phyloP scores from a whole-genome alignment of 2,113 vertebrate genomes.

The Ceuthmochares aereus region DNA sequence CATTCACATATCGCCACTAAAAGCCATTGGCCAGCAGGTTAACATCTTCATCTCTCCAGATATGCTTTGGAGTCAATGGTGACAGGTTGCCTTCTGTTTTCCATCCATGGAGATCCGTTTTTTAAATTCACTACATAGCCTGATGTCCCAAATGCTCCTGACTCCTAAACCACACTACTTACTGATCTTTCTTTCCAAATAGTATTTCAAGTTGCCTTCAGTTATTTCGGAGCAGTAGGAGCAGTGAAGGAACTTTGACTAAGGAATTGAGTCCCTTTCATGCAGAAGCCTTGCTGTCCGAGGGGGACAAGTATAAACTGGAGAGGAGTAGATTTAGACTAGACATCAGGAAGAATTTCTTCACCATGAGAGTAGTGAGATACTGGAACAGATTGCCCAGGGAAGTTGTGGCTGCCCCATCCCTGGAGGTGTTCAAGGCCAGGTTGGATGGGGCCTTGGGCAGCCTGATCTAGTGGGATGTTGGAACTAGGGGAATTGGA shows the following conservation, averaged over 20 bases:
- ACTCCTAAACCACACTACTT: background rate
- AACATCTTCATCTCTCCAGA: background rate
- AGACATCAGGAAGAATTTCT: too few relatives aligned
- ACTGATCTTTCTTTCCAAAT: background rate
- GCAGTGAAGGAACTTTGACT: background rate
- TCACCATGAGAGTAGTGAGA: too few relatives aligned
- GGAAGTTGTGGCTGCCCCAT: too few relatives aligned
- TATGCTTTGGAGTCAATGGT: accelerated
- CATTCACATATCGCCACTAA: accelerated
- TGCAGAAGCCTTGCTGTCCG: background rate
- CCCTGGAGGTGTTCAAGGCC: too few relatives aligned
- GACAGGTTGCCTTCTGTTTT: too few relatives aligned
- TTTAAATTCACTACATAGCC: background rate
- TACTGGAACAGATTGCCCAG: too few relatives aligned
- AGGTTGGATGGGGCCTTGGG: too few relatives aligned
- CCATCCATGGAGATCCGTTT: background rate
- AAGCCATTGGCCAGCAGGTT: background rate
- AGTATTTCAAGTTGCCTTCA: background rate
- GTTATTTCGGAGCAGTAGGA: background rate
- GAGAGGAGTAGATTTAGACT: too few relatives aligned
- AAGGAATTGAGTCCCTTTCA: background rate
- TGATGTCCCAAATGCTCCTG: accelerated
- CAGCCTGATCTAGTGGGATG: too few relatives aligned
- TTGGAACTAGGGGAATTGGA: too few relatives aligned
- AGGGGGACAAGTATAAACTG: too few relatives aligned